Conservation (phyloP, 2,113 vertebrate species). For the Mirounga angustirostris region DNA sequence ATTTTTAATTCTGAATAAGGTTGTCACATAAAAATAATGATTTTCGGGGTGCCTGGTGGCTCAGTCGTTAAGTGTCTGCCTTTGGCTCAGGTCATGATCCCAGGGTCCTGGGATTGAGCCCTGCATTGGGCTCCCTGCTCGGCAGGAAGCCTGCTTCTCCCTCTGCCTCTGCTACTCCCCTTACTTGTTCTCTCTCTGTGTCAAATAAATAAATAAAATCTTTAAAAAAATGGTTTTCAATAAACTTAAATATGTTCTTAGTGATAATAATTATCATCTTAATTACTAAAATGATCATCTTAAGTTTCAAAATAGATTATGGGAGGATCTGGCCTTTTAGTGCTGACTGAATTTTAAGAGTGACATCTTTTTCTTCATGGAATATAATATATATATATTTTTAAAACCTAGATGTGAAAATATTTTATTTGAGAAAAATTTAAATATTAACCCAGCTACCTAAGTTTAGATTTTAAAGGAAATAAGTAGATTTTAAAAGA, state of each 20-base stretch:
- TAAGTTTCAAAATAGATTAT: slow-evolving; percentile 30
- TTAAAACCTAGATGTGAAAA: slow-evolving; percentile 30
- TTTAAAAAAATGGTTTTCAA: slow-evolving; percentile 46
- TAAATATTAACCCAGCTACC: background rate
- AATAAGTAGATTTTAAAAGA: slow-evolving; percentile 6
- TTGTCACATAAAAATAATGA: slow-evolving; percentile 34
- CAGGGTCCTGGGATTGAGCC: too few species aligned
- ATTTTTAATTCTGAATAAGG: slow-evolving; percentile 27
- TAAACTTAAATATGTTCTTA: slow-evolving; percentile 42
- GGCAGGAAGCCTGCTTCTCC: too few species aligned
- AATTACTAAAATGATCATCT: slow-evolving; percentile 11
- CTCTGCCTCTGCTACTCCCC: too few species aligned
- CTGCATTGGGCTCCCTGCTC: too few species aligned
- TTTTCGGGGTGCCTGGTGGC: background rate
- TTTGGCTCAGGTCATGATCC: too few species aligned
- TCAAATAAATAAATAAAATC: too few species aligned
- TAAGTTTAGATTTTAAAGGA: slow-evolving; percentile 52
- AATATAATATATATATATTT: background rate
- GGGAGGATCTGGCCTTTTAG: background rate
- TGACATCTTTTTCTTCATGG: background rate
- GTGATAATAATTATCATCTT: slow-evolving; percentile 23
- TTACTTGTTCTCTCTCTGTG: too few species aligned
- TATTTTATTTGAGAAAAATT: slow-evolving; percentile 57
- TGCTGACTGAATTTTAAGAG: background rate
- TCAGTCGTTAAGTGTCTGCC: too few species aligned